phyloP scores from a whole-genome alignment of 2,797 vertebrate species.

The Chloroceryle inda region DNA sequence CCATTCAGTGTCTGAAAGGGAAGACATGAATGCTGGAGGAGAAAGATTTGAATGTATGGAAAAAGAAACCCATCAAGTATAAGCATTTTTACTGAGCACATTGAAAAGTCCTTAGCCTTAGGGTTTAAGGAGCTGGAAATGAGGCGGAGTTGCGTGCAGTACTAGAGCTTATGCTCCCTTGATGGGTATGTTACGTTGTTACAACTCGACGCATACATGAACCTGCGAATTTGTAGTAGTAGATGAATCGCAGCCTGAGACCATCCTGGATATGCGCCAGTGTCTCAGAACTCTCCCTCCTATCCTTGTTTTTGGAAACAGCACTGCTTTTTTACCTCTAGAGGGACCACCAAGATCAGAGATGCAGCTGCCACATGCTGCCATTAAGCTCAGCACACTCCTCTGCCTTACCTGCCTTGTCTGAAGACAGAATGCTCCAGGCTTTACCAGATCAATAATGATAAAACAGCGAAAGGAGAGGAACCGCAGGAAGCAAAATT shows the following conservation, averaged over 20 bases:
- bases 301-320: neutral
- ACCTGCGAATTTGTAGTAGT: neutral
- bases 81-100: neutral
- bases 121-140: neutral
- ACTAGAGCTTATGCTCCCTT: neutral
- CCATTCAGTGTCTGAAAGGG: neutral
- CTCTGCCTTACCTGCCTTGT: neutral
- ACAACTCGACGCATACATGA: neutral
- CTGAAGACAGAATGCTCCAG: neutral
- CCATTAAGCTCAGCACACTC: neutral
- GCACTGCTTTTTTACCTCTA: constrained; percentile 59
- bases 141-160: neutral
- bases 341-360: constrained; percentile 74
- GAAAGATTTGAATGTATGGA: neutral
- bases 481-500: neutral
- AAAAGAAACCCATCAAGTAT: neutral
- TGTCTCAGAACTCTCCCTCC: neutral
- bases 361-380: neutral
- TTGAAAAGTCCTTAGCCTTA: neutral
- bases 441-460: neutral
- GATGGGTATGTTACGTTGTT: neutral
- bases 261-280: neutral
- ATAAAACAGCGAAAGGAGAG: neutral
- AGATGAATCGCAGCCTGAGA: neutral
- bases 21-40: neutral